Evolutionary conservation across 2,113 vertebrate genomes (phyloP).

Genomic region (Myrmecobius fasciatus): DNA sequence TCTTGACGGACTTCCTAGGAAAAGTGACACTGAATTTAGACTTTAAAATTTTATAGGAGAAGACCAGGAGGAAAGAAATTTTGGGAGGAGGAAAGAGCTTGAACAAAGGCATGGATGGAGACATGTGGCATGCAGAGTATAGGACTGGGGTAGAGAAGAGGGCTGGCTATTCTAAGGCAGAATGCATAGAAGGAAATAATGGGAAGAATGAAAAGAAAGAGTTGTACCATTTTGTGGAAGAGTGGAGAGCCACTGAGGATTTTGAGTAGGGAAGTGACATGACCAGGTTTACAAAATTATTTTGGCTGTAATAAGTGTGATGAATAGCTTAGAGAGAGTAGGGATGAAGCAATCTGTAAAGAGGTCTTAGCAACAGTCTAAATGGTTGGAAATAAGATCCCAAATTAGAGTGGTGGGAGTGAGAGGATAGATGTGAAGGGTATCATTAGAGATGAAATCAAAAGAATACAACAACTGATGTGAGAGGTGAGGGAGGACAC

Average conservation of each 20-base stretch:
- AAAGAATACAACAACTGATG: not conserved
- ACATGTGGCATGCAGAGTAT: not conserved
- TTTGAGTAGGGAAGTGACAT: not conserved
- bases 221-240: not conserved
- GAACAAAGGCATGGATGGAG: not conserved
- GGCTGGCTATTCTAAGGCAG: not conserved
- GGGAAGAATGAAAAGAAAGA: not conserved
- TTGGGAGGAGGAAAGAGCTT: not conserved
- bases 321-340: not conserved
- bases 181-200: not conserved
- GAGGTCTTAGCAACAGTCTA: not conserved
- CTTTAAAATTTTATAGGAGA: not conserved
- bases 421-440: not conserved
- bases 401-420: not conserved
- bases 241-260: not conserved
- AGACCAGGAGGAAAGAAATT: not conserved
- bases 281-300: not conserved
- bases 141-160: not conserved
- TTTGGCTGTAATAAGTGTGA: not conserved
- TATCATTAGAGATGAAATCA: not conserved
- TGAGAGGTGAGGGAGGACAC: not conserved
- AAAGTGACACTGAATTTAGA: not conserved
- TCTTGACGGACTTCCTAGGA: not conserved
- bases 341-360: not conserved
- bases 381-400: not conserved